These are phyloP conservation scores for Lutjanus argentimaculatus DNA, from an alignment of 2,797 vertebrate genomes.

Conservation along the genomic window DNA sequence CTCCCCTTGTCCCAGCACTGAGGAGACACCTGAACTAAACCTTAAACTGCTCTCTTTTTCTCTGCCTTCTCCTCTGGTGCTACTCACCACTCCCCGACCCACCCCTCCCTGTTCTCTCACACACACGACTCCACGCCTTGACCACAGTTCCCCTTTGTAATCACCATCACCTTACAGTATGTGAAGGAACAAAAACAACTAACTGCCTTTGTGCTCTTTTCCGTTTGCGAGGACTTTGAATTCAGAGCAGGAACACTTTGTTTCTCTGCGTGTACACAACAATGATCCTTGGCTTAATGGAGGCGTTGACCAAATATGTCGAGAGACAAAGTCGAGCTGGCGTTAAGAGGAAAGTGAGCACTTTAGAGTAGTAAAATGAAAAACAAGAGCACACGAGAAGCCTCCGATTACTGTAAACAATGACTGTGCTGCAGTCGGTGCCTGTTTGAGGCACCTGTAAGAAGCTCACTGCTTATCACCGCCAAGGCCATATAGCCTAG, in stretches of 20 bases:
- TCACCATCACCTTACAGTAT: slow-evolving; percentile 69
- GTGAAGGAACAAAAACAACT: slow-evolving; percentile 49
- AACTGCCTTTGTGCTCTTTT: slow-evolving; percentile 76
- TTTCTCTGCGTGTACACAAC: slow-evolving; percentile 30
- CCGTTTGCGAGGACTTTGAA: slow-evolving; percentile 44
- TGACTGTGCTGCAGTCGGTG: slow-evolving; percentile 60
- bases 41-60: slow-evolving; percentile 64
- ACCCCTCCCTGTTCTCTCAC: neutral
- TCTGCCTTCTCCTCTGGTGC: slow-evolving; percentile 77
- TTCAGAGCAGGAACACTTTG: slow-evolving; percentile 39
- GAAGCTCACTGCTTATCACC: slow-evolving; percentile 76
- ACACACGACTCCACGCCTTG: slow-evolving; percentile 39
- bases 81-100: slow-evolving; percentile 36
- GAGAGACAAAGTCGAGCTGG: slow-evolving; percentile 23
- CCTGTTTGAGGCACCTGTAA: slow-evolving; percentile 53
- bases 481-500: slow-evolving; percentile 74
- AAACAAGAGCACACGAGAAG: slow-evolving; percentile 70
- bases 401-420: slow-evolving; percentile 40
- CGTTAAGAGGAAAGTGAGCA: slow-evolving; percentile 39
- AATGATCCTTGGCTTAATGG: slow-evolving; percentile 33
- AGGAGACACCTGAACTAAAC: slow-evolving; percentile 68
- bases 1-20: slow-evolving; percentile 44
- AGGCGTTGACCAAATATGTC: slow-evolving; percentile 54
- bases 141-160: slow-evolving; percentile 59
- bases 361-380: slow-evolving; percentile 47